Evolutionary conservation across 2,888 invertebrate genomes (phyloP).

Genomic region (Lasioglossum figueresi): DNA sequence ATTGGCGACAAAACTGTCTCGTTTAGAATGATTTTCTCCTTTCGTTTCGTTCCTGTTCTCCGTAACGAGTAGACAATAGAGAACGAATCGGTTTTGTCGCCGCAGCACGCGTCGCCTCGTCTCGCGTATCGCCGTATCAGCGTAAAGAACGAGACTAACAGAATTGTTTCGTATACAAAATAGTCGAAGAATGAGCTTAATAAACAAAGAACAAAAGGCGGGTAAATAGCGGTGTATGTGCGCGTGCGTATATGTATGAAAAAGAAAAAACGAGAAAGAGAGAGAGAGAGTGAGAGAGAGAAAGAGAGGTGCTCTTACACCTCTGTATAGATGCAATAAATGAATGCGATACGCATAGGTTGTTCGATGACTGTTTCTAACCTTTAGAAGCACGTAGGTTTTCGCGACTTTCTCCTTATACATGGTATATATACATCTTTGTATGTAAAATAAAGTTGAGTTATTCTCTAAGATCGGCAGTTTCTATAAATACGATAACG

Average conservation of each 20-base stretch:
- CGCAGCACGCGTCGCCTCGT: not conserved
- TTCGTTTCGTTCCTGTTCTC: not conserved
- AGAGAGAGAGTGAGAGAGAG: not conserved
- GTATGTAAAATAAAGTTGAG: constrained; percentile 54
- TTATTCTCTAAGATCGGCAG: constrained; percentile 44
- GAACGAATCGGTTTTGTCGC: not conserved
- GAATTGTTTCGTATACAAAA: constrained; percentile 8
- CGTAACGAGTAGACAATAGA: not conserved
- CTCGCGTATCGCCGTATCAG: not conserved
- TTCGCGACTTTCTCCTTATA: constrained; percentile 29
- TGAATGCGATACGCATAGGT: constrained; percentile 28
- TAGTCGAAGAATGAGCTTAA: constrained; percentile 24
- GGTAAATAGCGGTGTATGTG: constrained; percentile 8
- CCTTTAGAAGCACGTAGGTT: constrained; percentile 18
- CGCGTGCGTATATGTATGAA: not conserved
- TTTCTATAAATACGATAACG: not conserved
- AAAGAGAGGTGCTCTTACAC: not conserved
- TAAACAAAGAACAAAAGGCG: not conserved
- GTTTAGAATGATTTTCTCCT: not conserved
- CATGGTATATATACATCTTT: constrained; percentile 34
- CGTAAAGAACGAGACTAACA: not conserved
- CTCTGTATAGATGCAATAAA: constrained; percentile 22
- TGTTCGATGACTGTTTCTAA: constrained; percentile 41
- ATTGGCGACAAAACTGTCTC: not conserved
- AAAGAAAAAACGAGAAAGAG: not conserved